Evolutionary conservation across 2,888 invertebrate genomes (phyloP).

Genomic region (Epirrhoe tristata): DNA sequence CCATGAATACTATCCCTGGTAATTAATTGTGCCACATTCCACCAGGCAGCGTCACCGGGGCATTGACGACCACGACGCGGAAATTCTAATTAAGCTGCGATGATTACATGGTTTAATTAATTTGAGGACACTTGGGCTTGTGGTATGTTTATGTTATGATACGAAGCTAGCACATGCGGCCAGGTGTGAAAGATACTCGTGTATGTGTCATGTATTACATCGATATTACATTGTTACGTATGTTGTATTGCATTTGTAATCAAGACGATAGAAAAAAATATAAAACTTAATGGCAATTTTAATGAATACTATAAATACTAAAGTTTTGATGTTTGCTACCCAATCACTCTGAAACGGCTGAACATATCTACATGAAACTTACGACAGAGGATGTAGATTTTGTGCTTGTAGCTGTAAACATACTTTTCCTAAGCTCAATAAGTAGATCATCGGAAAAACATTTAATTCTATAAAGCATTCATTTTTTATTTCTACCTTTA

Average conservation of each 20-base stretch:
- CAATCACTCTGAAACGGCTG: too few species aligned
- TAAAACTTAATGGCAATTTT: too few species aligned
- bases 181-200: neutral
- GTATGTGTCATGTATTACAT: neutral
- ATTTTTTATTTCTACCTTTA: neutral
- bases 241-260: neutral
- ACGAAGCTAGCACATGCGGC: neutral
- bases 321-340: too few species aligned
- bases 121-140: constrained; percentile 23
- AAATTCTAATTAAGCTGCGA: constrained; percentile 52
- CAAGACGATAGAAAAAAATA: too few species aligned
- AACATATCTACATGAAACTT: too few species aligned
- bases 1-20: constrained; percentile 38
- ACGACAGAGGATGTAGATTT: too few species aligned
- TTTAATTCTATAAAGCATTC: too few species aligned
- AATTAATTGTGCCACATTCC: constrained; percentile 55
- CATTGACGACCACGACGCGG: constrained; percentile 48
- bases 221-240: neutral
- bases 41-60: constrained; percentile 40
- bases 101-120: constrained; percentile 45
- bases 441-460: neutral
- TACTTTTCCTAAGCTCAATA: neutral
- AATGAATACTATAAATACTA: too few species aligned
- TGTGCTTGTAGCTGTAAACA: too few species aligned
- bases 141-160: constrained; percentile 13